phyloP scores from a whole-genome alignment of 2,888 invertebrate species.

The Bellardia bayeri region DNA sequence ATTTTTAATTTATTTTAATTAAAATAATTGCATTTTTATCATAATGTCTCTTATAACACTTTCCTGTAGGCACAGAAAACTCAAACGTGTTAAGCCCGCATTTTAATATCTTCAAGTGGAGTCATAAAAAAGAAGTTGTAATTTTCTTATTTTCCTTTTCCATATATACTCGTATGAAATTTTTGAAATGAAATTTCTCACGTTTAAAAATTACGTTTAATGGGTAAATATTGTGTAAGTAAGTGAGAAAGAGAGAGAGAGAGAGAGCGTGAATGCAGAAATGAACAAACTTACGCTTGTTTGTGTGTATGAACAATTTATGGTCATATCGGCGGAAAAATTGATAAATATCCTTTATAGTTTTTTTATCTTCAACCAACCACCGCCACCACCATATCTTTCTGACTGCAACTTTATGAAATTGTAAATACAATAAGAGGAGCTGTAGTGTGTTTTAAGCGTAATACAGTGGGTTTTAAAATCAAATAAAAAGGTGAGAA shows the following conservation, averaged over 20 bases:
- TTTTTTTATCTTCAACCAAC: constrained; percentile 28
- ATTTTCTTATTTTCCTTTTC: not conserved
- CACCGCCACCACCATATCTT: constrained; percentile 23
- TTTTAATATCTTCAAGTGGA: constrained; percentile 26
- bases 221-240: constrained; percentile 4
- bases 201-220: constrained; percentile 37
- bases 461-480: constrained; percentile 4
- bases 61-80: not conserved
- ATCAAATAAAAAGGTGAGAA: not conserved
- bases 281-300: not conserved
- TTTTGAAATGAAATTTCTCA: constrained; percentile 56
- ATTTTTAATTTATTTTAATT: constrained; percentile 60
- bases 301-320: constrained; percentile 27
- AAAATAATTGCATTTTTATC: constrained; percentile 62
- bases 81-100: constrained; percentile 40
- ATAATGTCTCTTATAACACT: constrained; percentile 1
- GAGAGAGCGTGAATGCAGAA: not conserved
- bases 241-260: too few species aligned
- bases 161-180: too few species aligned
- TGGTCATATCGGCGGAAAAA: constrained; percentile 50
- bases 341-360: constrained; percentile 55
- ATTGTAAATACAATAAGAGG: constrained; percentile 10
- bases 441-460: not conserved
- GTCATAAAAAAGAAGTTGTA: not conserved
- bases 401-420: not conserved